Evolutionary conservation across 2,113 vertebrate genomes (phyloP).

Genomic region (Bombycilla garrulus): DNA sequence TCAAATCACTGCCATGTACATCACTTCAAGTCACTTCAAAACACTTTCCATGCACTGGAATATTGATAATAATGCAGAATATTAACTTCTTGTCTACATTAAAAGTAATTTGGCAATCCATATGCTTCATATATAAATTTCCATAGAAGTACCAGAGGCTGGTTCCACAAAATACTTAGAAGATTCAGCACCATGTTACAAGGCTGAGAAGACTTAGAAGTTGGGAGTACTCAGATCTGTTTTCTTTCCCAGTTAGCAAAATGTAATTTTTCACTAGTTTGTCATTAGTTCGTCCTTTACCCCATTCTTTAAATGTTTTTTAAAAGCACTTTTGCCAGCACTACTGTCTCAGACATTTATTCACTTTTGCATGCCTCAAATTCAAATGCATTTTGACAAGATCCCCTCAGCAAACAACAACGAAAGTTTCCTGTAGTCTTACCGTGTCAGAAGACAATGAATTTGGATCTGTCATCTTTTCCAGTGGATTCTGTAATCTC

Average conservation of each 20-base stretch:
- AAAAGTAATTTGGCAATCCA: not conserved
- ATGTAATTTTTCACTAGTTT: not conserved
- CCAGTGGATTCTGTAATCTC: not conserved
- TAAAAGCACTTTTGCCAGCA: not conserved
- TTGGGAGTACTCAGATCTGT: not conserved
- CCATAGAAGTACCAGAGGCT: not conserved
- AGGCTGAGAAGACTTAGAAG: not conserved
- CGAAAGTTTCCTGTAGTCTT: not conserved
- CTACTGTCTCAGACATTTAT: not conserved
- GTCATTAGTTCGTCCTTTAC: not conserved
- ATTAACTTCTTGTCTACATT: not conserved
- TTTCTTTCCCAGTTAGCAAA: not conserved
- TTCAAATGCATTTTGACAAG: not conserved
- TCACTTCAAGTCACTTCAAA: not conserved
- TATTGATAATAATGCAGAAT: fast-evolving
- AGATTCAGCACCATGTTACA: not conserved
- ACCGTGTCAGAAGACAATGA: fast-evolving
- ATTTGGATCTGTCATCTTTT: not conserved
- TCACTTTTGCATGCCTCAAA: not conserved
- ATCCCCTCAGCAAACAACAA: not conserved
- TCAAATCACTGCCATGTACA: not conserved
- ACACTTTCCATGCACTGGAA: not conserved
- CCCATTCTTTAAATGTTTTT: not conserved
- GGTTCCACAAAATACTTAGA: not conserved
- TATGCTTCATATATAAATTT: not conserved